Base-by-base conservation (phyloP, 2,797 vertebrate genomes). In the Sebastes diaconus region DNA sequence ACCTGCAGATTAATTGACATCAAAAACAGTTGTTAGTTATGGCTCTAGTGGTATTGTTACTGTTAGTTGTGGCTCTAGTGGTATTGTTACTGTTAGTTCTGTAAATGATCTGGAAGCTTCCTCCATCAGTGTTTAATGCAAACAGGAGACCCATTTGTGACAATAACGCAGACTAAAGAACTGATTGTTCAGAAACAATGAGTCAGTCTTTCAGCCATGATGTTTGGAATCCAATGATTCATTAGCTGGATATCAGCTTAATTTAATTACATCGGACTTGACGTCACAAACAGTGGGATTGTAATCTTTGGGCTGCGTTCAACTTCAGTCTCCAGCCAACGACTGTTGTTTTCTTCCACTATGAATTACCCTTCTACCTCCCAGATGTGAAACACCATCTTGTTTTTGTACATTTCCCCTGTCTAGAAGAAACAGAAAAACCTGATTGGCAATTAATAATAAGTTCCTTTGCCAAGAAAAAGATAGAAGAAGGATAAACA, bases 361-460 rank as follows among this genome's bases (percentile, higher is more conserved):
- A 81, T 81, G 83, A 91, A 87, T 86, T 18, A 81, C 66, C 18
- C 34, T 84, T 84, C 75, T 80, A 84, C 76, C 79, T 86, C 87
- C 84, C 90, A 86, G 84, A 85, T 91, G 77, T 84, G 84, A 88
- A 86, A 85, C 77, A 88, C 83, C 87, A 85, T 87, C 84, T 84
- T 92, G 89, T 93, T 92, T 90, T 91, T 80, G 54, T 69, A 80
- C 63, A 69, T 90, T 89, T 84, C 71, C 82, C 29, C 81, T 75
- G 50, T 79, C 36, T 34, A 73, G 65, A 80, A 88, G 73, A 87
- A 83, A 80, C 69, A 64, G 27, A 83, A 83, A 72, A 34, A 32
- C 54, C 76, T 36, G 80, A 84, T 85, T 58, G 64, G 83, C 87
- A 82, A 92, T 94, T 90, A 90, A 91, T 92, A 92, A 83, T 57